Evolutionary conservation across 2,797 vertebrate species (phyloP).

Genomic region (Loris lydekkerianus): DNA sequence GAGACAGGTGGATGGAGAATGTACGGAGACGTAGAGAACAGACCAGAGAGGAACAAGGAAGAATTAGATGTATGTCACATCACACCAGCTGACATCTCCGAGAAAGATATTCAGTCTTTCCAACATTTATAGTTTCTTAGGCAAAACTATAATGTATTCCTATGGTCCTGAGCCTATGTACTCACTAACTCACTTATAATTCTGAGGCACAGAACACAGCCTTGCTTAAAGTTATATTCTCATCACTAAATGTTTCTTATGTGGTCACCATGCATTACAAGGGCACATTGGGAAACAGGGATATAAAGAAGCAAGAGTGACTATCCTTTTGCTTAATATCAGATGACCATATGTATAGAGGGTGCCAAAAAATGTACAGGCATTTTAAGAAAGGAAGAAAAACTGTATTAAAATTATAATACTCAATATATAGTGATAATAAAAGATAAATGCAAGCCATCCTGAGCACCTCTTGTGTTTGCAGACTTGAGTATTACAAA

Average conservation of each 20-base stretch:
- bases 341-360: background rate
- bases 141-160: background rate
- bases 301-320: background rate
- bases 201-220: background rate
- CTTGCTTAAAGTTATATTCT: slow-evolving; percentile 33
- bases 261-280: background rate
- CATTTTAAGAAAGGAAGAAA: no score
- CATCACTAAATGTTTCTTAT: background rate
- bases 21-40: background rate
- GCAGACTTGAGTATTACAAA: no score
- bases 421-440: no score
- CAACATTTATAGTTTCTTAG: background rate
- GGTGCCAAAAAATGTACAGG: no score
- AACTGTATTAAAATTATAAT: no score
- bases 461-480: no score
- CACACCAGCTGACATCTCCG: background rate
- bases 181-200: background rate
- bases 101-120: background rate
- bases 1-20: background rate
- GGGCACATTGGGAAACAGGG: background rate
- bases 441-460: no score
- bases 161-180: background rate
- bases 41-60: background rate
- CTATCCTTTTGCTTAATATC: background rate
- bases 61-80: background rate